Evolutionary conservation across 2,797 vertebrate genomes (phyloP).

Genomic region (Somateria mollissima): DNA sequence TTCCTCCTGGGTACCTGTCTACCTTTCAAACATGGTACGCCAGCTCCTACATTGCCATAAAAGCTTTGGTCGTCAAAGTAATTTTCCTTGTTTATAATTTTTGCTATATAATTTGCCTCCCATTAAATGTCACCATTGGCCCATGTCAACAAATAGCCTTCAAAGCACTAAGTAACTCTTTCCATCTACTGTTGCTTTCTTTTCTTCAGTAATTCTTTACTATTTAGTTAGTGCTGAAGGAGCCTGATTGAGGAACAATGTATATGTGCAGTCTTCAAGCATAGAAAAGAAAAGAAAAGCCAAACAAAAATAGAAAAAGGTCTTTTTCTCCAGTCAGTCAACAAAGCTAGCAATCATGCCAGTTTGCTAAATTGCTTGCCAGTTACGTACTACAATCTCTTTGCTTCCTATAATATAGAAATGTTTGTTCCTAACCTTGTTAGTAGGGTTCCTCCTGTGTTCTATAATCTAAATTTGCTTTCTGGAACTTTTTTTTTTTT

Average conservation of each 20-base stretch:
- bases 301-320: neutral
- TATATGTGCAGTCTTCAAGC: neutral
- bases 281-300: neutral
- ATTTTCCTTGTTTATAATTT: neutral
- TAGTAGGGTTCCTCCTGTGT: neutral
- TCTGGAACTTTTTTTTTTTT: neutral
- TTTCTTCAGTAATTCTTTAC: neutral
- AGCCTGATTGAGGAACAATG: neutral
- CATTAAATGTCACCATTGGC: neutral
- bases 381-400: neutral
- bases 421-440: neutral
- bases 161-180: neutral
- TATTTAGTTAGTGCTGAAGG: neutral
- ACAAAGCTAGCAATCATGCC: neutral
- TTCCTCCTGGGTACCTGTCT: neutral
- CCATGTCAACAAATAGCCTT: neutral
- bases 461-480: neutral
- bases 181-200: neutral
- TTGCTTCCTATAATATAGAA: neutral
- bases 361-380: neutral
- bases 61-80: neutral
- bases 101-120: neutral
- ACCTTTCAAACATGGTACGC: neutral
- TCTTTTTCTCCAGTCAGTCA: neutral
- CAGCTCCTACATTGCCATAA: neutral